Evolutionary conservation across 2,113 vertebrate genomes (phyloP), one percentile per base, ranked within the genome.

Genomic region (Tylochromis polylepis): DNA sequence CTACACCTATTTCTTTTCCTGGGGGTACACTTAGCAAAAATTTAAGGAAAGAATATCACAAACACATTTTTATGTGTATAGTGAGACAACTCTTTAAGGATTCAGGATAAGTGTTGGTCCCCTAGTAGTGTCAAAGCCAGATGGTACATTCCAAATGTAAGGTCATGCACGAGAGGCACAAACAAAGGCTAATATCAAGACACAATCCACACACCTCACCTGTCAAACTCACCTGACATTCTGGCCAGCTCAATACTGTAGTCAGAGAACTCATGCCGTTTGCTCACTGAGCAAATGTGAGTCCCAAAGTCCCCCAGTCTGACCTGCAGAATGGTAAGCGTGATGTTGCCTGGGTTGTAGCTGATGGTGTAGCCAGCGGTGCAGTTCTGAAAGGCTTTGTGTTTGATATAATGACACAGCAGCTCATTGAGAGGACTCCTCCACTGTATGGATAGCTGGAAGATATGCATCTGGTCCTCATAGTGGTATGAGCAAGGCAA

Each of bases 331-430:
- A 97, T 84, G 90, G 67, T 65, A 3, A 97, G 96, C 6, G 53
- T 55, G 84, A 96, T 89, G 82, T 59, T 92, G 41, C 88, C 91
- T 1, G 95, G 95, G 4, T 11, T 58, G 92, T 96, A 96, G 65
- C 29, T 75, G 82, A 96, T 86, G 56, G 55, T 2, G 87, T 96
- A 96, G 8, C 96, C 96, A 1, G 15, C 6, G 0, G 87, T 94
- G 91, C 96, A 97, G 95, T 96, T 96, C 87, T 65, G 91, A 90
- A 95, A 97, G 2, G 5, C 11, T 55, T 94, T 96, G 85, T 97
- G 96, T 75, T 97, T 97, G 93, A 97, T 96, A 90, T 93, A 95
- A 90, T 97, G 95, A 79, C 96, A 97, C 57, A 96, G 93, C 67
- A 97, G 92, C 57, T 86, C 38, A 8, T 93, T 92, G 36, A 18